Percentiles rank a stretch among this genome's conserved stretches.
Evolutionary conservation across 1,140 invertebrate species (phyloP).

Genomic region (Nixonia krombeini): DNA sequence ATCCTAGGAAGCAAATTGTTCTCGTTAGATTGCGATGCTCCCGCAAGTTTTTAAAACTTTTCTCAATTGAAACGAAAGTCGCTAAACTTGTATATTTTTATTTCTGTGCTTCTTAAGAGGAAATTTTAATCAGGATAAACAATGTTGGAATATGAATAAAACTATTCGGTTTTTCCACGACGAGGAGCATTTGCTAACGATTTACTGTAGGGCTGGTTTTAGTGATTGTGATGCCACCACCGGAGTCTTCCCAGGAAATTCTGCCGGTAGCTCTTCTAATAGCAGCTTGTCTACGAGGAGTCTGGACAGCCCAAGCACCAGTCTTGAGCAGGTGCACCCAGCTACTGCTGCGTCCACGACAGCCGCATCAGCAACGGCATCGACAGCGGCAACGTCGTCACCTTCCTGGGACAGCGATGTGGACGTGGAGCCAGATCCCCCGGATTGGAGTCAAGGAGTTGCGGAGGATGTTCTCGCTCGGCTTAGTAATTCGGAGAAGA

Average conservation of each 20-base stretch:
- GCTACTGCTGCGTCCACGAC: slow-evolving; percentile 29
- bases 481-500: slow-evolving; percentile 85
- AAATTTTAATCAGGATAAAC: no score
- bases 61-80: no score
- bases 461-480: slow-evolving; percentile 82
- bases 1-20: no score
- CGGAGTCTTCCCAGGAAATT: slow-evolving; percentile 65
- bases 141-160: no score
- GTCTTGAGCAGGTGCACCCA: slow-evolving; percentile 73
- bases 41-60: no score
- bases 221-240: slow-evolving; percentile 65
- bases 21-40: no score
- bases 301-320: slow-evolving; percentile 73
- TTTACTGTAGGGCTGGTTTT: slow-evolving; percentile 62
- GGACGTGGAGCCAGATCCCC: slow-evolving; percentile 83
- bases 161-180: no score
- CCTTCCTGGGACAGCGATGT: slow-evolving; percentile 83
- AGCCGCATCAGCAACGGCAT: slow-evolving; percentile 43
- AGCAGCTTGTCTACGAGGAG: slow-evolving; percentile 73
- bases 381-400: slow-evolving; percentile 45
- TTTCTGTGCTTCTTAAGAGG: no score
- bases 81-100: no score
- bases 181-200: slow-evolving; percentile 58
- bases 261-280: slow-evolving; percentile 70
- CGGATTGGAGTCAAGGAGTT: slow-evolving; percentile 86